phyloP scores from a whole-genome alignment of 2,113 vertebrate species.

The Callipepla californica region DNA sequence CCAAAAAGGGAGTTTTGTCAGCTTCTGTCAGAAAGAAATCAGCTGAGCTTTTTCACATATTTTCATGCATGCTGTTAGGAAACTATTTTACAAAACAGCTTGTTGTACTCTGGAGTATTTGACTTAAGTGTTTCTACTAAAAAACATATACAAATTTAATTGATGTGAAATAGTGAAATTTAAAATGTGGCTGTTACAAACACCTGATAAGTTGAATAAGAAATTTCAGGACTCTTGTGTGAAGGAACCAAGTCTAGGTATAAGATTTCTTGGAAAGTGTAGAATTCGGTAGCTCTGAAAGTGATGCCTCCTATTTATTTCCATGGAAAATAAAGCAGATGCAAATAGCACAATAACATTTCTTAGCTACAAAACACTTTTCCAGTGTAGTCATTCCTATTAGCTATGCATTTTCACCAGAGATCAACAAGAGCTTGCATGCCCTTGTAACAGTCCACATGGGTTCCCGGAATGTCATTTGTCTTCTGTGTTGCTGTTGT shows the following conservation, averaged over 20 bases:
- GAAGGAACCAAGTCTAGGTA: neutral
- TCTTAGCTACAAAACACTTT: neutral
- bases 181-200: neutral
- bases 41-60: neutral
- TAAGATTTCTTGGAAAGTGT: neutral
- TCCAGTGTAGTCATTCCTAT: neutral
- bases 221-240: neutral
- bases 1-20: neutral
- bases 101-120: neutral
- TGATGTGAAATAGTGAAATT: neutral
- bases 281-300: neutral
- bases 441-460: neutral
- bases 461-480: too few relatives aligned
- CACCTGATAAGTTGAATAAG: neutral
- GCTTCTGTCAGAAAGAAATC: neutral
- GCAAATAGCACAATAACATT: neutral
- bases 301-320: neutral
- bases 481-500: neutral
- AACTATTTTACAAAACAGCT: neutral
- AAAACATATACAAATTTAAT: neutral
- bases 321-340: neutral
- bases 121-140: neutral
- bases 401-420: neutral
- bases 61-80: neutral
- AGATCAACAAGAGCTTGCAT: neutral